phyloP scores from a whole-genome alignment of 2,888 invertebrate species.

The Drosophila mercatorum region DNA sequence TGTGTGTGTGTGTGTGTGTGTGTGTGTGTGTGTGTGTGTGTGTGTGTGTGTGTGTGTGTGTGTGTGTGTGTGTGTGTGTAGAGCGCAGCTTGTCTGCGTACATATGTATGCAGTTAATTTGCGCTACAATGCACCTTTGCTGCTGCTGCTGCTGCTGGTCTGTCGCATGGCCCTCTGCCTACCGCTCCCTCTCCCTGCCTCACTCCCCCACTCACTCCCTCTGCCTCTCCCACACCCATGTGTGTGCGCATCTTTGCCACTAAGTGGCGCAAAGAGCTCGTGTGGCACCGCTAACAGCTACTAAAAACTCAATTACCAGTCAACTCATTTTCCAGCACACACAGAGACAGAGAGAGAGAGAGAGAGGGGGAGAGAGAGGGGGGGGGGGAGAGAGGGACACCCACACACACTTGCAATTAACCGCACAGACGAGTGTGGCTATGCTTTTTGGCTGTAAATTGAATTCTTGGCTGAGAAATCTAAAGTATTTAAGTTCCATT shows the following conservation, averaged over 20 bases:
- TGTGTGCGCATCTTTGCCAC: conserved; percentile 58
- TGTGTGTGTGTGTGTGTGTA: neutral
- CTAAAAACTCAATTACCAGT: conserved; percentile 76
- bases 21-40: neutral
- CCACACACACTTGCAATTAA: conserved; percentile 5
- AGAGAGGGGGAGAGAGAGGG: neutral
- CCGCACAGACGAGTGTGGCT: conserved; percentile 13
- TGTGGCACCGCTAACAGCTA: conserved; percentile 72
- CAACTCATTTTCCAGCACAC: conserved; percentile 47
- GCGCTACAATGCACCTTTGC: conserved; percentile 61
- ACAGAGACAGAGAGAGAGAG: neutral
- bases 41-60: neutral
- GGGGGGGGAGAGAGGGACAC: neutral
- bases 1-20: neutral
- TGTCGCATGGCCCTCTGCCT: neutral
- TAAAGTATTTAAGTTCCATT: conserved; percentile 33
- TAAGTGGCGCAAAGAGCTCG: conserved; percentile 62
- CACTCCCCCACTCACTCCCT: no score
- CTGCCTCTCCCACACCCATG: conserved; percentile 4
- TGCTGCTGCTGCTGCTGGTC: no score
- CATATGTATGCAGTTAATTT: conserved; percentile 61
- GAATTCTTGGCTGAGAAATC: conserved; percentile 43
- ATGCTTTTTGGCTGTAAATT: conserved; percentile 33
- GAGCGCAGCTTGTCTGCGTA: neutral
- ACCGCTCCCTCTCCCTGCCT: no score